These are phyloP conservation scores for Luidia sarsii DNA, from an alignment of 53 echinoderm and acorn worm genomes.

Conservation along the genomic window DNA sequence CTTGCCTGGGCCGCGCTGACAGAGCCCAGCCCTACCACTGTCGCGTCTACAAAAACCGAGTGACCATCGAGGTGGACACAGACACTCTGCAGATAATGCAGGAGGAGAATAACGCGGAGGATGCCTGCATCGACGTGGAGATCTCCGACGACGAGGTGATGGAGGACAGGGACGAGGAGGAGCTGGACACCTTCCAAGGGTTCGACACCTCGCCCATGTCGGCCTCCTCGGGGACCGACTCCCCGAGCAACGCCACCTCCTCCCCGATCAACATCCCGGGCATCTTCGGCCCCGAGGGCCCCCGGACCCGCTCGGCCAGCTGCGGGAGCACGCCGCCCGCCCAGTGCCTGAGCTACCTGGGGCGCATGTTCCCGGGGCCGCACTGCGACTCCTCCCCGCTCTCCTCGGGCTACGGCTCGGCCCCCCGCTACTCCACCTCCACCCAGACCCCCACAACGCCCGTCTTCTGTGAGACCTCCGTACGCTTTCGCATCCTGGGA, in stretches of 20 bases:
- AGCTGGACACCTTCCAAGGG: constrained; percentile 7
- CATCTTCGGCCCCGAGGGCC: constrained; percentile 32
- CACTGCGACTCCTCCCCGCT: constrained; percentile 47
- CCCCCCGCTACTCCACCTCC: constrained; percentile 28
- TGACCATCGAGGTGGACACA: constrained; percentile 32
- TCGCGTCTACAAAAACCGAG: constrained; percentile 27
- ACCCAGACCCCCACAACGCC: constrained; percentile 44
- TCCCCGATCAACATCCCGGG: constrained; percentile 56
- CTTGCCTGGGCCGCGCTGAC: not conserved
- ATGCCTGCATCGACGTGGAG: constrained; percentile 24
- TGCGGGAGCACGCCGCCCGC: constrained; percentile 37
- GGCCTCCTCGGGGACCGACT: constrained; percentile 8
- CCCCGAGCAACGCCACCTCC: constrained; percentile 43
- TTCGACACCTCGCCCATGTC: constrained; percentile 38
- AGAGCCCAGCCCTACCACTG: too few relatives aligned
- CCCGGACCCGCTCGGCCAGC: not conserved
- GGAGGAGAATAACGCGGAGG: constrained; percentile 34
- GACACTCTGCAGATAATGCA: constrained; percentile 38
- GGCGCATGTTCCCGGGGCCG: constrained; percentile 47
- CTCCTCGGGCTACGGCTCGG: constrained; percentile 56
- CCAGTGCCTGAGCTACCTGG: constrained; percentile 39
- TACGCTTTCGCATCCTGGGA: constrained; percentile 15
- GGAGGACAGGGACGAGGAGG: constrained; percentile 40
- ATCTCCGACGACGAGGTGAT: constrained; percentile 39
- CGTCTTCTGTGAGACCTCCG: constrained; percentile 35